Evolutionary conservation across 1,140 invertebrate genomes (phyloP).

Genomic region (Drosophila baimaii): DNA sequence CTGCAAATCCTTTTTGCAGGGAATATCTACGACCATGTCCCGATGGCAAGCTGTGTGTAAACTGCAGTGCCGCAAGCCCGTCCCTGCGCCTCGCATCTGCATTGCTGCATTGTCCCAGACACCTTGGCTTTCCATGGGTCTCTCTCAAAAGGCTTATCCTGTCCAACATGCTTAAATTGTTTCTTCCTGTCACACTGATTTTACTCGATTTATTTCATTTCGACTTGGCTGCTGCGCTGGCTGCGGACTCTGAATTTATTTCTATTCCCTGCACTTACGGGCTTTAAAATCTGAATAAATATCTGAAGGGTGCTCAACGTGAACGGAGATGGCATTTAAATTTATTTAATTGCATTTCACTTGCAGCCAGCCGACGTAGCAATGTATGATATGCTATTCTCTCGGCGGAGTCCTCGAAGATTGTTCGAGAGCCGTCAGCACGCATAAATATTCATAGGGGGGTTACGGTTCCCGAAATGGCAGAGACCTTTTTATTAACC

Average conservation of each 20-base stretch:
- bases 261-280: conserved; percentile 56
- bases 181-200: conserved; percentile 81
- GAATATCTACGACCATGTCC: conserved; percentile 63
- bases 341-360: conserved; percentile 63
- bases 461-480: conserved; percentile 21
- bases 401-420: neutral
- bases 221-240: conserved; percentile 48
- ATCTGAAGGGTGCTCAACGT: conserved; percentile 36
- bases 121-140: conserved; percentile 53
- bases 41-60: conserved; percentile 63
- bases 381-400: conserved; percentile 23
- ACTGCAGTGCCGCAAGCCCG: conserved; percentile 47
- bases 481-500: conserved; percentile 3
- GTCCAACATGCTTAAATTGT: conserved; percentile 82
- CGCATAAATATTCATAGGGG: conserved; percentile 45
- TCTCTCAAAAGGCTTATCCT: conserved; percentile 70
- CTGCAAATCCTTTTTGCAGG: conserved; percentile 73
- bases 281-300: conserved; percentile 74
- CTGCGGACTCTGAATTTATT: conserved; percentile 55
- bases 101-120: conserved; percentile 75
- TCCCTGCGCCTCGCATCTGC: conserved; percentile 18
- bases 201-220: conserved; percentile 78
- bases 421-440: conserved; percentile 23
- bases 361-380: conserved; percentile 40
- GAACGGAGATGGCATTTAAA: conserved; percentile 48